Base-by-base conservation (phyloP, 1,140 invertebrate species). In the Cyclargus thomasi region DNA sequence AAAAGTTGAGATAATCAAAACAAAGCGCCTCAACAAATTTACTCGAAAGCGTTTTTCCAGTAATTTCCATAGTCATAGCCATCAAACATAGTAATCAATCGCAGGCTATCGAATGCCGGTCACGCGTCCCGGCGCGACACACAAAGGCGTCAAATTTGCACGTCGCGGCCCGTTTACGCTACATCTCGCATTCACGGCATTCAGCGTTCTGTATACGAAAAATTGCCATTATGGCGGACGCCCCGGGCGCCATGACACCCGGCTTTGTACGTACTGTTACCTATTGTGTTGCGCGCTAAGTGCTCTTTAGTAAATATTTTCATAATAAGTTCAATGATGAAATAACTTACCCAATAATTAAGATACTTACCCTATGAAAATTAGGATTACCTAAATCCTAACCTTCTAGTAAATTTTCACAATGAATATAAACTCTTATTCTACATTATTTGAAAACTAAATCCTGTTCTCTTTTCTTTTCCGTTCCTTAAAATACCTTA, bases 111-210 rank as follows among this genome's bases (percentile, higher is more conserved):
- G 68, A 67, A 89, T 87, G 76, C 86, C 62, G 70, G 77, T 85
- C 86, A 89, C 86, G 86, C 78, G 74, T 77, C 35, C 66, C 65
- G 73, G 71, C 71, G 77, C 68, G 64, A 71, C 73, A 67, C 81
- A 89, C 86, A 87, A 89, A 89, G 84, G 83, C 81, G 74, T 75
- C 84, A 89, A 89, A 89, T 89, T 89, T 89, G 83, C 85, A 85
- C 85, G 86, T 81, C 81, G 80, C 79, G 72, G 77, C 74, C 81
- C 81, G 79, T 86, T 85, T 82, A 85, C 76, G 75, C 75, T 76
- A 74, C 83, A 82, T 84, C 82, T 80, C 77, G 84, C 84, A 85
- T 86, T 85, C 84, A 84, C 75, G 62, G 74, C 82, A 81, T 85
- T 84, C 79, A 84, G 55, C 65, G 53, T 69, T 64, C 75, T 85